These are phyloP conservation scores for Dasypogon diadema DNA, from an alignment of 2,888 invertebrate genomes.

Conservation along the genomic window DNA sequence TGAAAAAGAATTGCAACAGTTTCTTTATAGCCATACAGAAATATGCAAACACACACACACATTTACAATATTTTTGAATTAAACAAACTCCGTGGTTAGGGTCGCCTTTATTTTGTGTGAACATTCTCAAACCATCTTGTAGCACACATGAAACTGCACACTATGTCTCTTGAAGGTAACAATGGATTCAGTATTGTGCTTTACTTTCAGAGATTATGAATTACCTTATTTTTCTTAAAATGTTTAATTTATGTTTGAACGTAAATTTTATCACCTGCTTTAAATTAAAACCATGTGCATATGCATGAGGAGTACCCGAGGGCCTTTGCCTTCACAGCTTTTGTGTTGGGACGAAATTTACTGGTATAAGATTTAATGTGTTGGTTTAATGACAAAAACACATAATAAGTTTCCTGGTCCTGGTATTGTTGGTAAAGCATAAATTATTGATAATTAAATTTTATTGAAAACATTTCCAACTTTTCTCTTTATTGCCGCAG, in stretches of 20 bases:
- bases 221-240: too few species aligned
- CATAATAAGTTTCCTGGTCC: constrained; percentile 27
- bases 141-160: too few species aligned
- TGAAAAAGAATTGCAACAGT: too few species aligned
- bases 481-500: constrained; percentile 25
- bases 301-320: constrained; percentile 5
- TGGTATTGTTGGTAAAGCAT: constrained; percentile 15
- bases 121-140: too few species aligned
- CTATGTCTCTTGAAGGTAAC: too few species aligned
- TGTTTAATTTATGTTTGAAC: constrained; percentile 18
- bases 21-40: too few species aligned
- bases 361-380: constrained; percentile 22
- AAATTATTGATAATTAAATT: constrained; percentile 42
- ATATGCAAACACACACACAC: too few species aligned
- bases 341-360: constrained; percentile 12
- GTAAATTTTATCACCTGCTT: constrained; percentile 33
- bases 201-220: neutral
- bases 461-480: constrained; percentile 44
- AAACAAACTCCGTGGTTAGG: too few species aligned
- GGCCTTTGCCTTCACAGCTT: neutral
- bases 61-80: too few species aligned
- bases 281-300: constrained; percentile 21
- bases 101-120: too few species aligned
- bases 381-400: constrained; percentile 17
- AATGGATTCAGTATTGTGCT: neutral